Percentiles rank a stretch among this genome's conserved stretches.
Evolutionary conservation across 30 jellyfish, hydroid and myxozoan genomes (phyloP).

Genomic region (Turritopsis dohrnii): DNA sequence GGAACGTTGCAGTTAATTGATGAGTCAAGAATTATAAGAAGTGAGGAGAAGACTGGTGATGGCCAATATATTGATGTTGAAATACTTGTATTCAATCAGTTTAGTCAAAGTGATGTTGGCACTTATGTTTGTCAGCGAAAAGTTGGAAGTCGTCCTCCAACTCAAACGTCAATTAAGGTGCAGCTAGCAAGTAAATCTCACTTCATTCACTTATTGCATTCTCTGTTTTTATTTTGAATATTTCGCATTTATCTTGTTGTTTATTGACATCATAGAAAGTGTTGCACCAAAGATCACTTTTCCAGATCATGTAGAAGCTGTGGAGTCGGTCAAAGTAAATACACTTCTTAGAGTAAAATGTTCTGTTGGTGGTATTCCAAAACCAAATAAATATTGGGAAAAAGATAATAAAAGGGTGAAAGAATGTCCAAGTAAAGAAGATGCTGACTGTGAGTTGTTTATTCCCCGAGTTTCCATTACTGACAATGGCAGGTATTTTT

Average conservation of each 20-base stretch:
- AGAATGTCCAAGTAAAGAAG: background rate
- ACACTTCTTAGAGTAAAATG: background rate
- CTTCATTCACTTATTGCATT: no score
- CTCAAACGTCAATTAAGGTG: constrained; percentile 3
- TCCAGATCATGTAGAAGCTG: background rate
- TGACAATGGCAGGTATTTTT: constrained; percentile 5
- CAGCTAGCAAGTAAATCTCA: constrained; percentile 7
- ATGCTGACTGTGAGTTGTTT: background rate
- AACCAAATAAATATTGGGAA: constrained; percentile 23
- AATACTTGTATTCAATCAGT: constrained; percentile 13
- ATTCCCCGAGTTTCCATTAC: background rate
- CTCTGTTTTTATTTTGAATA: no score
- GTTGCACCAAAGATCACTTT: background rate
- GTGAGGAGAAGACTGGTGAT: constrained; percentile 1
- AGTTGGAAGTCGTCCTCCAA: background rate
- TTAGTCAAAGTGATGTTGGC: constrained; percentile 21
- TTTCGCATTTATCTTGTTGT: no score
- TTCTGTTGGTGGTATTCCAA: constrained; percentile 25
- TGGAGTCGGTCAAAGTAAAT: background rate
- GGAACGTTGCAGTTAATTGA: background rate
- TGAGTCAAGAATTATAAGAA: background rate
- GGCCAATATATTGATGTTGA: constrained; percentile 18
- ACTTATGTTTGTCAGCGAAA: constrained; percentile 18
- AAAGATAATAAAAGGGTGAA: constrained; percentile 13
- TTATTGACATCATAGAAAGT: no score